These are phyloP conservation scores for Lepidocyrtinus sp. DNA, from an alignment of 2,888 invertebrate species.

Conservation along the genomic window DNA sequence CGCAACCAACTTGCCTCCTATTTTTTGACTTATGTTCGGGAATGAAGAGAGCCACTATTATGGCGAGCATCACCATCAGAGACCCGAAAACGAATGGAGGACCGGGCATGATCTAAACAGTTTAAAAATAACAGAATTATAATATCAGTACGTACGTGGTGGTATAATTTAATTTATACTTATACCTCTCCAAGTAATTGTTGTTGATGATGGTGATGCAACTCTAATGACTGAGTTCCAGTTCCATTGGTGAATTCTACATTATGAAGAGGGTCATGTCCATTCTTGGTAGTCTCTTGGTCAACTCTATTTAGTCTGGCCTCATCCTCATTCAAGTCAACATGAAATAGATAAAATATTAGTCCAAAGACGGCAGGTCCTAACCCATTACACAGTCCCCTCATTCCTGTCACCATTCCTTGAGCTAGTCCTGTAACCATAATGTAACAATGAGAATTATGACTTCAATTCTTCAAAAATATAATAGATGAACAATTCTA, in stretches of 20 bases:
- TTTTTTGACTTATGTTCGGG: slow-evolving; percentile 76
- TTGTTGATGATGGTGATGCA: slow-evolving; percentile 18
- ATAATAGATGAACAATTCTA: too few species aligned
- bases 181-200: slow-evolving; percentile 53
- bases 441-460: neutral
- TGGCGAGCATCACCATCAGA: slow-evolving; percentile 94
- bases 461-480: neutral
- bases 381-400: slow-evolving; percentile 97
- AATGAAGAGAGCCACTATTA: slow-evolving; percentile 92
- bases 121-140: slow-evolving; percentile 44
- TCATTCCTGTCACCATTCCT: slow-evolving; percentile 99
- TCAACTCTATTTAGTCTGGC: slow-evolving; percentile 65
- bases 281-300: slow-evolving; percentile 42
- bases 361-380: slow-evolving; percentile 99
- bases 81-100: slow-evolving; percentile 99
- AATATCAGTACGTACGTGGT: neutral
- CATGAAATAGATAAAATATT: slow-evolving; percentile 98
- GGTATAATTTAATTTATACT: neutral
- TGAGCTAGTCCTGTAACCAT: slow-evolving; percentile 82
- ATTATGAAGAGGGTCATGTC: slow-evolving; percentile 28
- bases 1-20: slow-evolving; percentile 66
- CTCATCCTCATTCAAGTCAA: slow-evolving; percentile 89
- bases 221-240: slow-evolving; percentile 25
- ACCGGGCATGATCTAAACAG: slow-evolving; percentile 87
- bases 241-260: slow-evolving; percentile 38